A percentile compares a stretch with the other conserved stretches of the same genome.
Conservation (phyloP, 2,797 vertebrate genomes). For the Squalus acanthias region DNA sequence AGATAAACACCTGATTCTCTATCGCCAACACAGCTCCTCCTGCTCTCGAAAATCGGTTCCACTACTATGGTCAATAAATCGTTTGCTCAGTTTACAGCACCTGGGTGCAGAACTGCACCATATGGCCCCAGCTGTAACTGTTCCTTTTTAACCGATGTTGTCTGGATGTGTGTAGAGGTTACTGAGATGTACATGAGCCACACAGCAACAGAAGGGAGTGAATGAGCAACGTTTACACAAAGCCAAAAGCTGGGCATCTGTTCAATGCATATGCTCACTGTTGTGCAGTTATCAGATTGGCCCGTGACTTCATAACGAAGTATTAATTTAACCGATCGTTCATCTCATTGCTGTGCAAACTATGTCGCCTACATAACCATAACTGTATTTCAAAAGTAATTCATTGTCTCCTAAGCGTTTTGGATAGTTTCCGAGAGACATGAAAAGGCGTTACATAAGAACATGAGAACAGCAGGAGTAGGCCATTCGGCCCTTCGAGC, state of each 20-base stretch:
- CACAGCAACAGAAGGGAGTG: background rate
- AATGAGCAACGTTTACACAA: background rate
- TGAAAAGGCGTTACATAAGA: background rate
- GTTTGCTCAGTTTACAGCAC: background rate
- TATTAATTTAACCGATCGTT: background rate
- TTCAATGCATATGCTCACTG: background rate
- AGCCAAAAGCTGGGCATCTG: background rate
- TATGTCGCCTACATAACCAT: background rate
- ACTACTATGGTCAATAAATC: background rate
- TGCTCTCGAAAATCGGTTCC: background rate
- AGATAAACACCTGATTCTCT: background rate
- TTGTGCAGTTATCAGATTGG: background rate
- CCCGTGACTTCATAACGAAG: background rate
- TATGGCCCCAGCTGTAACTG: background rate
- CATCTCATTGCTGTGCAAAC: background rate
- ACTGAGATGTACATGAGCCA: background rate
- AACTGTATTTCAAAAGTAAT: background rate
- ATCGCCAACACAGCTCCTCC: background rate
- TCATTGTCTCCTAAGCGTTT: background rate
- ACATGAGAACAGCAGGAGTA: no score
- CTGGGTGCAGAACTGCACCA: background rate
- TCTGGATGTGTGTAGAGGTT: background rate
- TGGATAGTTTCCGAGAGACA: background rate
- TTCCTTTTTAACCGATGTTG: background rate
- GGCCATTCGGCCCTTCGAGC: no score